These are phyloP conservation scores for Musca domestica DNA, from an alignment of 1,140 invertebrate genomes.

Conservation along the genomic window DNA sequence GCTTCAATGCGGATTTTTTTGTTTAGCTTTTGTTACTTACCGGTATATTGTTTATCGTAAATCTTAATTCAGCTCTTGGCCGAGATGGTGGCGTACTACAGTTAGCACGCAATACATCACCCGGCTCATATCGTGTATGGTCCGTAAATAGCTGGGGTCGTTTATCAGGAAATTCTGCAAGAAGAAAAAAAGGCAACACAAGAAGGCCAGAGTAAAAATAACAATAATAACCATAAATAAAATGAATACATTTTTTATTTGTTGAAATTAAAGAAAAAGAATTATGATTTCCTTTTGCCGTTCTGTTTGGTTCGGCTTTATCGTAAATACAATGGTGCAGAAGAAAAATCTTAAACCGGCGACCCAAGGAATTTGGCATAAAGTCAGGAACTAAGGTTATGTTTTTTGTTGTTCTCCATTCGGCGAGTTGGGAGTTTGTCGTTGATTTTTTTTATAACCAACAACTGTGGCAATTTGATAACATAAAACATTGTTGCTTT, in stretches of 20 bases:
- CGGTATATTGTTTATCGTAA: constrained; percentile 71
- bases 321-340: too few relatives aligned
- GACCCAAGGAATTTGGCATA: too few relatives aligned
- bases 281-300: neutral
- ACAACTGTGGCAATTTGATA: too few relatives aligned
- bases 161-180: constrained; percentile 61
- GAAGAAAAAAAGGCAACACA: constrained; percentile 15
- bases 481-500: too few relatives aligned
- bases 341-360: too few relatives aligned
- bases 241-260: constrained; percentile 5
- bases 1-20: neutral
- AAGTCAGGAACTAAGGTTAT: too few relatives aligned
- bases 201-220: neutral
- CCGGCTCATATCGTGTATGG: constrained; percentile 69
- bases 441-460: too few relatives aligned
- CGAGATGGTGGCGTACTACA: constrained; percentile 73
- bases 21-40: constrained; percentile 59
- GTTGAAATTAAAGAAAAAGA: neutral
- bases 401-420: too few relatives aligned
- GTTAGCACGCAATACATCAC: constrained; percentile 71
- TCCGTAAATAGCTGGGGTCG: constrained; percentile 63
- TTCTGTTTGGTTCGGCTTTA: neutral
- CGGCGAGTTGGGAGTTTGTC: too few relatives aligned
- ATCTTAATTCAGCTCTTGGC: constrained; percentile 66
- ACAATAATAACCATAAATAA: neutral